These are phyloP conservation scores for Lepisosteus osseus DNA, from an alignment of 2,113 vertebrate genomes.

Conservation along the genomic window DNA sequence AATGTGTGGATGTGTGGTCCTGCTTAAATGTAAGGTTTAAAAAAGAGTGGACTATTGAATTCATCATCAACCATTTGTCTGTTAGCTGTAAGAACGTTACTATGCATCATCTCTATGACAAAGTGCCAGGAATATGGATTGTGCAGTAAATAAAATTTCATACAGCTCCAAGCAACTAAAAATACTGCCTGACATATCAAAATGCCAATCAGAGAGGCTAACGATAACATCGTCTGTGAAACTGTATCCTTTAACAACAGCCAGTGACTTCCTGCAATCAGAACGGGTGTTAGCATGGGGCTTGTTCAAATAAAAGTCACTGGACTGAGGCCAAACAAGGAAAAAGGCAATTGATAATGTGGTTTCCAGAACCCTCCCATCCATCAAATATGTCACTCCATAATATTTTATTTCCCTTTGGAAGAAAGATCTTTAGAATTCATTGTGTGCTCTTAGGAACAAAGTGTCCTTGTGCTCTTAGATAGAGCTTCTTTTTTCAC, in stretches of 20 bases:
- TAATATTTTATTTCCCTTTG: slow-evolving; percentile 62
- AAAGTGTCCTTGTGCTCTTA: slow-evolving; percentile 57
- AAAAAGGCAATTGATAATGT: slow-evolving; percentile 65
- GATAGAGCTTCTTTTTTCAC: slow-evolving; percentile 59
- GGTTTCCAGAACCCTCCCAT: slow-evolving; percentile 54
- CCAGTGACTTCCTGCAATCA: slow-evolving; percentile 58
- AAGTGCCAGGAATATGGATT: slow-evolving; percentile 42
- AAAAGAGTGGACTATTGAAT: slow-evolving; percentile 21
- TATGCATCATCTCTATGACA: slow-evolving; percentile 22
- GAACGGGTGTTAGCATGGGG: slow-evolving; percentile 50
- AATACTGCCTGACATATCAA: slow-evolving; percentile 37
- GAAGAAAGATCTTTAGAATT: slow-evolving; percentile 65
- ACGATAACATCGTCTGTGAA: slow-evolving; percentile 47
- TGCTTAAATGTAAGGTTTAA: neutral
- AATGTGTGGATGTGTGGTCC: neutral
- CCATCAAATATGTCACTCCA: slow-evolving; percentile 58
- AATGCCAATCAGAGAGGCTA: slow-evolving; percentile 40
- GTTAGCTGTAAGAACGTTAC: neutral
- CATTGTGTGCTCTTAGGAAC: slow-evolving; percentile 59
- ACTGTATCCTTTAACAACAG: slow-evolving; percentile 49
- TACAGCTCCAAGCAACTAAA: slow-evolving; percentile 34
- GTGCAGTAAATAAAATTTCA: slow-evolving; percentile 39
- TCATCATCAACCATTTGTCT: slow-evolving; percentile 11
- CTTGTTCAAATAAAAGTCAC: slow-evolving; percentile 66
- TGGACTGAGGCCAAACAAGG: slow-evolving; percentile 55